Percentiles rank a stretch among this genome's conserved stretches.
phyloP scores from a whole-genome alignment of 2,888 invertebrate genomes.

The Thecocarcelia acutangulata region DNA sequence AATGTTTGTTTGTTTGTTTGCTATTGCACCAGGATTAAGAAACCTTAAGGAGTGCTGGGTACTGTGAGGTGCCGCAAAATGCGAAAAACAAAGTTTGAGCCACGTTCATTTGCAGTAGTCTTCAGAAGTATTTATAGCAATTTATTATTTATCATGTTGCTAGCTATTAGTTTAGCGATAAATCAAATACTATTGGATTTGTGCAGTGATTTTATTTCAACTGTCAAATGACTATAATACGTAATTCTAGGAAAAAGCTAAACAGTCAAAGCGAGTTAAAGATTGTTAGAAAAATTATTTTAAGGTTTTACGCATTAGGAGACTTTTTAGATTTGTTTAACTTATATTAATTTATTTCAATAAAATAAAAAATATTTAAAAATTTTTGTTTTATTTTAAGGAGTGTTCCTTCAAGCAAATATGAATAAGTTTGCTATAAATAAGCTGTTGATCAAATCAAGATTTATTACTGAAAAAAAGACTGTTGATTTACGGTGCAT shows the following conservation, averaged over 20 bases:
- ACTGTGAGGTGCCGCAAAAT: conserved; percentile 10
- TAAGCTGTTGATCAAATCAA: too few relatives aligned
- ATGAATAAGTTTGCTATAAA: too few relatives aligned
- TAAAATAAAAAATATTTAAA: not conserved
- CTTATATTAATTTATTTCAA: not conserved
- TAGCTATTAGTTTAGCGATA: conserved; percentile 38
- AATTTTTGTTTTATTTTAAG: too few relatives aligned
- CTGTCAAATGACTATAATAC: conserved; percentile 1
- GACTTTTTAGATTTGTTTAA: conserved; percentile 6
- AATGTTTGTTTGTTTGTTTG: not conserved
- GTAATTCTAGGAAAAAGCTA: not conserved
- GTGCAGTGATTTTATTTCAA: conserved; percentile 3
- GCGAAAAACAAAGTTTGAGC: not conserved
- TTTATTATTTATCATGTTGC: conserved; percentile 56
- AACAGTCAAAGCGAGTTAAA: conserved; percentile 26
- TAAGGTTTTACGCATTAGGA: conserved; percentile 44
- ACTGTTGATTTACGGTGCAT: too few relatives aligned
- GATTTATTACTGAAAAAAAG: too few relatives aligned
- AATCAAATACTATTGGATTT: conserved; percentile 42
- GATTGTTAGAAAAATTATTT: conserved; percentile 47
- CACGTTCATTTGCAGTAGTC: conserved; percentile 17
- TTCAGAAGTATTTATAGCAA: conserved; percentile 40
- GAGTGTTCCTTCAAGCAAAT: too few relatives aligned
- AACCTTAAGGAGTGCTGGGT: conserved; percentile 39
- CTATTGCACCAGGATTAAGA: conserved; percentile 35